A percentile compares a stretch with the other conserved stretches of the same genome.
Conservation (phyloP, 1,140 invertebrate genomes). For the Drosophila gunungcola region DNA sequence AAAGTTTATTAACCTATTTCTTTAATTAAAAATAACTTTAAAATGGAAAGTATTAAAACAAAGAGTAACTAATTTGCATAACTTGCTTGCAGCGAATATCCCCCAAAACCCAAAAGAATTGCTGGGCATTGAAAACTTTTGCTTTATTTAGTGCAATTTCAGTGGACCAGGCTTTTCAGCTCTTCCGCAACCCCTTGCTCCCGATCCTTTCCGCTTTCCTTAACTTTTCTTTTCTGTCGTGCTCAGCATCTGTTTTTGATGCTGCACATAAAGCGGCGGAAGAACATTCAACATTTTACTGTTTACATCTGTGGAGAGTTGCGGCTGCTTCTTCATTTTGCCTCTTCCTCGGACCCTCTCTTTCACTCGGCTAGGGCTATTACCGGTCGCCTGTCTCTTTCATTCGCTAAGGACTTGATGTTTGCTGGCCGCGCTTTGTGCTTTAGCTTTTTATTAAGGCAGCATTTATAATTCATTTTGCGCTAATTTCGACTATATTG, state of each 20-base stretch:
- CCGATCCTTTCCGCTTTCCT: conserved; percentile 3
- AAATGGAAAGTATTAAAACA: no score
- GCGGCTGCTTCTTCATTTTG: conserved; percentile 20
- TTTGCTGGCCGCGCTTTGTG: conserved; percentile 44
- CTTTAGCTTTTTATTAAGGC: conserved; percentile 60
- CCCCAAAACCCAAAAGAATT: background rate
- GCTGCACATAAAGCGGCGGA: conserved; percentile 44
- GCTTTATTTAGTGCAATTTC: conserved; percentile 40
- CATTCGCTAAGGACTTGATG: background rate
- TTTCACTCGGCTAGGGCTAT: background rate
- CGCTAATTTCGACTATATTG: conserved; percentile 79
- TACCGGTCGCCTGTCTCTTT: conserved; percentile 1
- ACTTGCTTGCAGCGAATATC: background rate
- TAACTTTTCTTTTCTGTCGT: conserved; percentile 1
- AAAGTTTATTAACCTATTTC: no score
- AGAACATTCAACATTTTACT: conserved; percentile 53
- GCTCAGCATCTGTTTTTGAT: conserved; percentile 50
- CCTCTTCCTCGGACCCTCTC: conserved; percentile 15
- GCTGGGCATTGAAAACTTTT: conserved; percentile 30
- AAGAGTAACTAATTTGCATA: background rate
- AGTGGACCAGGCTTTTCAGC: conserved; percentile 24
- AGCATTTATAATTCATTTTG: conserved; percentile 82
- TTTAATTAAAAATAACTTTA: no score
- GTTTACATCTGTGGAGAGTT: conserved; percentile 40
- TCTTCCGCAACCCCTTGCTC: conserved; percentile 1